Evolutionary conservation across 2,888 invertebrate genomes (phyloP).

Genomic region (Sarcophaga caerulescens): DNA sequence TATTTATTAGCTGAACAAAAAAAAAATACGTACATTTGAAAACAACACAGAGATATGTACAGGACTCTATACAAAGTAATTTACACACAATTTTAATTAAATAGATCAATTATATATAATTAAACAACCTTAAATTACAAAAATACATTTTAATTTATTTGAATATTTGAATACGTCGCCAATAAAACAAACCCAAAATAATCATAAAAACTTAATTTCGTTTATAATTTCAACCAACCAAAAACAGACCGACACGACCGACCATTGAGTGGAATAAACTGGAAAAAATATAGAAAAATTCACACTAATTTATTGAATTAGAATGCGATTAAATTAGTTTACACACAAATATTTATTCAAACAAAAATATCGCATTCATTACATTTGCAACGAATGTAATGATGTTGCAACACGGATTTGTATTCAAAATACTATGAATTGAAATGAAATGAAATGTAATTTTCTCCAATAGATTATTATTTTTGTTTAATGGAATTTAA

Average conservation of each 20-base stretch:
- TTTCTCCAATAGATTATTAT: background rate
- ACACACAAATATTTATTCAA: background rate
- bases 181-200: background rate
- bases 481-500: conserved; percentile 44
- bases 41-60: no score
- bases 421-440: no score
- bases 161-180: conserved; percentile 13
- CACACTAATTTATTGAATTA: conserved; percentile 58
- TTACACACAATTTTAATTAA: conserved; percentile 28
- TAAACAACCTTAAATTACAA: conserved; percentile 17
- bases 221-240: conserved; percentile 38
- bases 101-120: conserved; percentile 62
- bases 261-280: conserved; percentile 17
- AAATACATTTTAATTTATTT: conserved; percentile 44
- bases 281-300: conserved; percentile 24
- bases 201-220: background rate
- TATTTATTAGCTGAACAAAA: no score
- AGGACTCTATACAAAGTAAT: no score
- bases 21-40: no score
- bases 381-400: background rate
- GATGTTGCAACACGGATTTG: no score
- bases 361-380: background rate
- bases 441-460: no score
- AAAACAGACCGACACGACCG: background rate
- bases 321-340: conserved; percentile 52